Evolutionary conservation across 2,797 vertebrate genomes (phyloP), one percentile per base, ranked within the genome.

Genomic region (Mormyrops attenuatus): DNA sequence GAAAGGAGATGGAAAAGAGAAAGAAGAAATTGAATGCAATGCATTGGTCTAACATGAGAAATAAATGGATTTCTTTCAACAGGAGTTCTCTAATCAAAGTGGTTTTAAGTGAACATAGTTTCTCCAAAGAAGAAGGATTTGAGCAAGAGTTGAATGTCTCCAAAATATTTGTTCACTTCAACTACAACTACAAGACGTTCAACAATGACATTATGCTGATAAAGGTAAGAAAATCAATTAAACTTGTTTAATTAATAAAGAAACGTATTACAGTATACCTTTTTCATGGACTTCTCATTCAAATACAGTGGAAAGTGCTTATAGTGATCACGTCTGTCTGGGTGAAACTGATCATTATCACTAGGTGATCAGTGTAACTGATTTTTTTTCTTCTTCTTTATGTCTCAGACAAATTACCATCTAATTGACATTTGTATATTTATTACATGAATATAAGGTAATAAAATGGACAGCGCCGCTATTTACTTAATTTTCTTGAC

Each of bases 191-290:
- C 90, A 93, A 92, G 92, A 93, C 92, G 0, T 95, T 96, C 88
- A 93, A 96, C 91, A 95, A 94, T 7, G 96, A 97, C 85, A 95
- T 97, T 90, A 96, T 96, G 96, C 93, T 97, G 89, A 69, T 97
- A 3, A 96, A 96, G 94, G 96, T 97, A 91, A 90, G 92, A 89
- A 80, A 44, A 17, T 80, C 38, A n/a, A 80, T n/a, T 5, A 9
- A 80, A 80, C 38, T 44, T 41, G 73, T 80, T 44, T 80, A 80
- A 41, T 44, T 80, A 80, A 41, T 80, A n/a, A 80, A 44, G 26
- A 34, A 66, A 66, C 3, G 1, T 41, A 17, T 77, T 34, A 77
- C 26, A 77, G 55, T 57, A 63, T 22, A 9, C 22, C n/a, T 26
- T 41, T 80, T 41, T 80, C 73, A 80, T 53, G n/a, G 47, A 53